Conservation (phyloP, 2,797 vertebrate genomes). For the Phataginus tetradactyla region DNA sequence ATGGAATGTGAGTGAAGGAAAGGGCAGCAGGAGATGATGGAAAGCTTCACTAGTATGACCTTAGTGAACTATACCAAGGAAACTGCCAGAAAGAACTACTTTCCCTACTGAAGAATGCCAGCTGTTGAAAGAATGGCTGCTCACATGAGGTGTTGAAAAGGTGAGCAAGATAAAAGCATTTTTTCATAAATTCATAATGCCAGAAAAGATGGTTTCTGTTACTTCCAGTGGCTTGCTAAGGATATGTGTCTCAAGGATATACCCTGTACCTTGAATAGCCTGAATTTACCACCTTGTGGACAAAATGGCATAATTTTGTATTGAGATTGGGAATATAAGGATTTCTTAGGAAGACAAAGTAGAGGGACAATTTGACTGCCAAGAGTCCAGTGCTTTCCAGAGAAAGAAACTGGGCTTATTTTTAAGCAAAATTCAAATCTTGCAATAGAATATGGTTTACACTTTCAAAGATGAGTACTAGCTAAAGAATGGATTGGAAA, state of each 20-base stretch:
- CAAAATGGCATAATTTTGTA: neutral
- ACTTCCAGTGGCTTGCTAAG: neutral
- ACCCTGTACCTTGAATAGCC: neutral
- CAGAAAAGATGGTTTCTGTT: neutral
- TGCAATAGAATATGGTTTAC: neutral
- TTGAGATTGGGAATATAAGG: neutral
- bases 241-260: neutral
- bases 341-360: conserved; percentile 13
- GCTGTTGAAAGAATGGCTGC: neutral
- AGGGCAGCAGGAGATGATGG: neutral
- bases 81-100: neutral
- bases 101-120: neutral
- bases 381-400: neutral
- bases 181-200: neutral
- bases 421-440: conserved; percentile 12
- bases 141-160: neutral
- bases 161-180: neutral
- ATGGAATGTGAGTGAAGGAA: neutral
- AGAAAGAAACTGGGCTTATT: neutral
- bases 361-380: neutral
- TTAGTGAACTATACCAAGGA: neutral
- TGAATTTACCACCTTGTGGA: neutral
- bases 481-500: conserved; percentile 11
- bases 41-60: neutral
- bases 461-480: neutral